Percentiles rank a stretch among this genome's conserved stretches.
phyloP scores from a whole-genome alignment of 2,888 invertebrate genomes.

The Chrysolina americana region DNA sequence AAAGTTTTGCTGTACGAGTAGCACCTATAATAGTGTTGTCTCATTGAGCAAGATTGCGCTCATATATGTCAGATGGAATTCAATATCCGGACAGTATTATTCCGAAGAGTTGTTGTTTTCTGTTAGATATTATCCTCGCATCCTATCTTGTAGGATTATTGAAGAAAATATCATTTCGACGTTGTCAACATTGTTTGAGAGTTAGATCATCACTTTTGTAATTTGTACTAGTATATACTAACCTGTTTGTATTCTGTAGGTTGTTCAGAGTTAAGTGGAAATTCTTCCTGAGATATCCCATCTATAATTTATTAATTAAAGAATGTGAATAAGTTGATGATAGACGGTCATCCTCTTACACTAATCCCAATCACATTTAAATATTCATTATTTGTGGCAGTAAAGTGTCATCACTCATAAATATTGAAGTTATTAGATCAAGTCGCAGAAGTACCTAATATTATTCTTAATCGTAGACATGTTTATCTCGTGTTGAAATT shows the following conservation, averaged over 20 bases:
- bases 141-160: too few species aligned
- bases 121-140: too few species aligned
- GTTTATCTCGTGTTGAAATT: constrained; percentile 62
- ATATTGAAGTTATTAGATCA: constrained; percentile 53
- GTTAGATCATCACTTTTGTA: neutral
- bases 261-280: neutral
- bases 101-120: too few species aligned
- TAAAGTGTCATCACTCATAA: constrained; percentile 54
- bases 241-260: neutral
- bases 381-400: constrained; percentile 31
- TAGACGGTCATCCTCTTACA: constrained; percentile 19
- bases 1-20: too few species aligned
- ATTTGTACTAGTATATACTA: too few species aligned
- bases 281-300: neutral
- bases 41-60: too few species aligned
- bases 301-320: constrained; percentile 13
- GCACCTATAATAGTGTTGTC: too few species aligned
- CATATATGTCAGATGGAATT: too few species aligned
- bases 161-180: too few species aligned
- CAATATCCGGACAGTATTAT: too few species aligned
- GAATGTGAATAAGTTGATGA: constrained; percentile 20
- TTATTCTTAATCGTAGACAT: constrained; percentile 60
- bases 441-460: constrained; percentile 55
- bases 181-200: too few species aligned
- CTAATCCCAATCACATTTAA: constrained; percentile 20